Evolutionary conservation across 1,140 invertebrate species (phyloP), one percentile per base, ranked within the genome.

Genomic region (Drosophila cardini): DNA sequence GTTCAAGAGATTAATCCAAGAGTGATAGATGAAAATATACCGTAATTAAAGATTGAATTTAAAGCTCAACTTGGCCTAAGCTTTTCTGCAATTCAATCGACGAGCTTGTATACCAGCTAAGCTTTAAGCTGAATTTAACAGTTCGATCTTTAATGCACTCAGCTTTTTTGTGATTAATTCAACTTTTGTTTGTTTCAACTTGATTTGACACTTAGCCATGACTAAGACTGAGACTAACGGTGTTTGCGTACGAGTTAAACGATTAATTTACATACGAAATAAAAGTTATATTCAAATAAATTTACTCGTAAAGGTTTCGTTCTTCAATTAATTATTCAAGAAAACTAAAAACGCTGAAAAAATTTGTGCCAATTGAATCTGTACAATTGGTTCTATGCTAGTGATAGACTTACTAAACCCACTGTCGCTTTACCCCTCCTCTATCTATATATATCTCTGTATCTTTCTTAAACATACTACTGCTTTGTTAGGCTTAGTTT

Each of bases 361-460:
- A 56, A 67, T 40, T 34, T 55, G 48, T 43, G 62, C 46, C 68
- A 71, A 64, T 58, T 30, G 9, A 18, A 26, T 30, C 45, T 6
- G 15, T 4, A 26, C 36, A 69, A 32, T 72, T 65, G 75, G 42
- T 64, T 74, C 74, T 78, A 72, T 89, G 84, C 84, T 89, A 89
- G 84, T 89, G 84, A 89, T 89, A 89, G 85, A 84, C 84, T 78
- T 84, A 74, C 67, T 74, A 57, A 76, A 43, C 52, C 52, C 34
- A 16, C 65, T 53, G 32, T 48, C 16, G 43, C 53, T 16, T 26
- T 26, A 2, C 18, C 32, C 48, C 26, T 15, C 13, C 4, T 18
- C 8, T 13, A 4, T 43, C 16, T 61, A 7, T 34, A 7, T 42
- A 16, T 26, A 11, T 45, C 8, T 38, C 8, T 40, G 8, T 69